Percentiles rank a stretch among this genome's conserved stretches.
Evolutionary conservation across 1,140 invertebrate genomes (phyloP).

Genomic region (Oreohelix idahoensis): DNA sequence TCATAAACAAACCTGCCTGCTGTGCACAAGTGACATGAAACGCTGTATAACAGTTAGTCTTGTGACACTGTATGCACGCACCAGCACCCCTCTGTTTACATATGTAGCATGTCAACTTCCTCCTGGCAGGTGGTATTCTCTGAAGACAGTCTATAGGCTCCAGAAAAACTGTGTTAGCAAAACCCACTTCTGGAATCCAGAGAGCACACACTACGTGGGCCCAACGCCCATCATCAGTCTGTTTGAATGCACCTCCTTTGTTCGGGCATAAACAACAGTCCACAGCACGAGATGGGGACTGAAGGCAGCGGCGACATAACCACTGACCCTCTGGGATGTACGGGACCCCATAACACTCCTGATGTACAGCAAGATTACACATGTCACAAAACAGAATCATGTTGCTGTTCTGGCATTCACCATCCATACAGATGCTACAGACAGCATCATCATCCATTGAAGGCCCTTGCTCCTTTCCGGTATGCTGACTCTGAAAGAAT

Average conservation of each 20-base stretch:
- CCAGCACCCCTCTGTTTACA: constrained; percentile 95
- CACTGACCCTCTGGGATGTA: constrained; percentile 99
- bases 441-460: constrained; percentile 95
- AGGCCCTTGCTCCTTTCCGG: constrained; percentile 64
- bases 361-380: constrained; percentile 99
- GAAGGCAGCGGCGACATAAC: constrained; percentile 94
- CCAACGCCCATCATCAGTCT: constrained; percentile 96
- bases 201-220: constrained; percentile 98
- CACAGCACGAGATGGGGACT: constrained; percentile 94
- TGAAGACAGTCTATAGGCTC: constrained; percentile 98
- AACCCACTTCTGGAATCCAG: constrained; percentile 99
- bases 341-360: constrained; percentile 99
- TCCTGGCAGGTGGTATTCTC: constrained; percentile 93
- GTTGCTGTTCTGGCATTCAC: constrained; percentile 97
- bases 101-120: constrained; percentile 95
- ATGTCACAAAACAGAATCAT: constrained; percentile 98
- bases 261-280: constrained; percentile 98
- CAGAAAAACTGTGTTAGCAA: constrained; percentile 91
- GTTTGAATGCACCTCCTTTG: constrained; percentile 98
- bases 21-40: constrained; percentile 99
- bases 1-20: constrained; percentile 94
- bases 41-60: constrained; percentile 94
- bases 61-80: constrained; percentile 98
- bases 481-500: constrained; percentile 83
- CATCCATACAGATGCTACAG: constrained; percentile 91